A percentile compares a stretch with the other conserved stretches of the same genome.
phyloP scores from a whole-genome alignment of 92 coral and sea anemone species.

The Pocillopora meandrina region DNA sequence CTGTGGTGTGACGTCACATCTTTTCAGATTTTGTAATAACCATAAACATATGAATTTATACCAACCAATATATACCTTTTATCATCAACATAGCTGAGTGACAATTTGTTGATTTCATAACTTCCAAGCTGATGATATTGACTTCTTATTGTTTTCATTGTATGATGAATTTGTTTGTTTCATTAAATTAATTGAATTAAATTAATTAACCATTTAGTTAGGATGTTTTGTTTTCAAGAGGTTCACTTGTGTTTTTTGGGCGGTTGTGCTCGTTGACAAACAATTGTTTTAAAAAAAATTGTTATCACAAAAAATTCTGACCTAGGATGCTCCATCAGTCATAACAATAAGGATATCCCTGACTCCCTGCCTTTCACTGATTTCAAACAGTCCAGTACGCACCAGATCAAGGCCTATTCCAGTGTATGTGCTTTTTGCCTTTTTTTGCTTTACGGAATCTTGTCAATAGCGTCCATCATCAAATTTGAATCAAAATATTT shows the following conservation, averaged over 20 bases:
- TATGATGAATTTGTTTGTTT: no score
- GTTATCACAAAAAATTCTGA: neutral
- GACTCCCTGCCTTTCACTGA: conserved; percentile 48
- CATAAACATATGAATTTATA: no score
- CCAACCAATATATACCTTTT: no score
- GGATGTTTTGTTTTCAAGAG: no score
- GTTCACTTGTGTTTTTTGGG: no score
- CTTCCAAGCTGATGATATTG: neutral
- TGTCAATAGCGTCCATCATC: conserved; percentile 40
- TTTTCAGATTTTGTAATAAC: no score
- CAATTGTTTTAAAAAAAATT: no score
- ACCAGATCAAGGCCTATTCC: conserved; percentile 50
- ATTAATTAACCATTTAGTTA: no score
- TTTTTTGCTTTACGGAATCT: conserved; percentile 30
- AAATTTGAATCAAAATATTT: conserved; percentile 19
- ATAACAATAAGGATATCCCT: conserved; percentile 50
- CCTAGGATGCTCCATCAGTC: conserved; percentile 60
- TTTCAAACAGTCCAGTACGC: conserved; percentile 38
- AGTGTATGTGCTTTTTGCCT: conserved; percentile 33
- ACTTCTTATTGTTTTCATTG: neutral
- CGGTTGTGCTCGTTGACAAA: no score
- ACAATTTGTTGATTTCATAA: neutral
- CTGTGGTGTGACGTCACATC: no score
- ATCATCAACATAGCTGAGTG: neutral
- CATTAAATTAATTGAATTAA: no score